Evolutionary conservation across 2,888 invertebrate species (phyloP), one percentile per base, ranked within the genome.

Genomic region (Orthosia cruda): DNA sequence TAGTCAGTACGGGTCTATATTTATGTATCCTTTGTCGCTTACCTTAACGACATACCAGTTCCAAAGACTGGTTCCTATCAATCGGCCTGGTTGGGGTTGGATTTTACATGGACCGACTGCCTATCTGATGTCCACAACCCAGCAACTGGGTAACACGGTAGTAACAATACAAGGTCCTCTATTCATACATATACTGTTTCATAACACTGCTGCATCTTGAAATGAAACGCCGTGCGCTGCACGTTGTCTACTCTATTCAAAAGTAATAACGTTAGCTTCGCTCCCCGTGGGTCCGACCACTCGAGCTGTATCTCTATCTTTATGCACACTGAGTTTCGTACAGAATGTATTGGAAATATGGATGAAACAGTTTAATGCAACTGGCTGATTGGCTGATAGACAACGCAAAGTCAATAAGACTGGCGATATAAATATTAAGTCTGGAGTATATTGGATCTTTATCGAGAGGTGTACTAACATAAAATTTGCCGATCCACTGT

Each of bases 11-110:
- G 20, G 16, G 18, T 32, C 16, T 62, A 20, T 78, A 70, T 78
- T 76, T 78, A 76, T 76, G 61, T 62, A 61, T 78, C 78, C 70
- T 70, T 78, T 62, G 45, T 78, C 12, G 40, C 26, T 49, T 16
- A 32, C 18, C 12, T 23, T 57, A 70, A 62, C 61, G 26, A 77
- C 49, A 26, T 54, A 32, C 49, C 16, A 45, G 13, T 45, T 59
- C 20, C 20, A 40, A 40, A 47, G 59, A 59, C 59, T 59, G 20
- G 45, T 47, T 9, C 40, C 40, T 9, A 40, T 40, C 40, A 40
- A 40, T 40, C 40, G 9, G 40, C 9, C 9, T 40, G 40, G 40
- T 40, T 40, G 40, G 40, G 40, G 0, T 40, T 40, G 40, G 40
- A 40, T 40, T 1, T 40, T 40, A 9, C 9, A 9, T 40, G 40